Percentiles rank a stretch among this genome's conserved stretches.
These are phyloP conservation scores for Bombus terrestris DNA, from an alignment of 1,140 invertebrate species.

Conservation along the genomic window DNA sequence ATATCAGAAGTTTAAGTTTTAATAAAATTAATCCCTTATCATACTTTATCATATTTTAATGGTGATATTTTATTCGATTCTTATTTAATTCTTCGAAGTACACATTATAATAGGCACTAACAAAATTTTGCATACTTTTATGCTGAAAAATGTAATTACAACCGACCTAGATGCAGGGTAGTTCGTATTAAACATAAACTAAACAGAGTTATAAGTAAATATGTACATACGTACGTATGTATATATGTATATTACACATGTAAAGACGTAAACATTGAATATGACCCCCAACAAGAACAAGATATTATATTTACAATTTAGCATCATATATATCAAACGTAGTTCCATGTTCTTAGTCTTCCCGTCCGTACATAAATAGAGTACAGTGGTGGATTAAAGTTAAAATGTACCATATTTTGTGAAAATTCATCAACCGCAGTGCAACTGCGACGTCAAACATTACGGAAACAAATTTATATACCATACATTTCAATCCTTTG, in stretches of 20 bases:
- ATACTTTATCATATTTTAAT: no score
- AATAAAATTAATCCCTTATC: neutral
- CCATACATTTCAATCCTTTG: no score
- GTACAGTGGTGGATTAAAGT: neutral
- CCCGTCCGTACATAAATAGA: neutral
- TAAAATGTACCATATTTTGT: neutral
- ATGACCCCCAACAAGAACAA: neutral
- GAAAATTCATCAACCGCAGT: neutral
- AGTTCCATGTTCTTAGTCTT: neutral
- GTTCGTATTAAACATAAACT: neutral
- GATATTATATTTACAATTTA: neutral
- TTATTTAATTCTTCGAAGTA: no score
- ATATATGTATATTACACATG: neutral
- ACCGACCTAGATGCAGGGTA: neutral
- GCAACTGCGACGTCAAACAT: neutral
- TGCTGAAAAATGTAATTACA: neutral
- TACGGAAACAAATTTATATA: no score
- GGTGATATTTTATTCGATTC: no score
- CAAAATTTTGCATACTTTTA: neutral
- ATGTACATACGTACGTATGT: neutral
- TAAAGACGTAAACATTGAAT: slow-evolving; percentile 10
- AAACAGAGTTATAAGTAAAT: neutral
- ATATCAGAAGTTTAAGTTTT: neutral
- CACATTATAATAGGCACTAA: neutral
- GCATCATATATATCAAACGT: neutral